Evolutionary conservation across 2,113 vertebrate genomes (phyloP), one percentile per base, ranked within the genome.

Genomic region (Bufo bufo): DNA sequence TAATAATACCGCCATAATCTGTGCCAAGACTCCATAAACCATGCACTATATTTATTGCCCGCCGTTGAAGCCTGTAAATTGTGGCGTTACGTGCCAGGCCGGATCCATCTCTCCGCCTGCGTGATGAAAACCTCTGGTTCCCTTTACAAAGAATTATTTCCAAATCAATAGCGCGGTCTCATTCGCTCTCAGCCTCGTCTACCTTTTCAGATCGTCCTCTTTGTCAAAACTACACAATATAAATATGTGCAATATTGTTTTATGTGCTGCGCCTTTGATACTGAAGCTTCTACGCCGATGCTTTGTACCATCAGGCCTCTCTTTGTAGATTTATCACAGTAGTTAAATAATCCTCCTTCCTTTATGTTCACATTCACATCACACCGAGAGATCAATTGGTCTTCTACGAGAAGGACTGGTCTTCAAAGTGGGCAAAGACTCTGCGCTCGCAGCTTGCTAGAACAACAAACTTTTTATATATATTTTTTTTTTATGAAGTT

Each of bases 341-440:
- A 14, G 79, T 83, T 83, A 83, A 84, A 77, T 77, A 84, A 54
- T 61, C 61, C 87, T 47, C 61, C 77, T 77, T 66, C 66, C 77
- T 65, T 88, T 77, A 88, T 88, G 47, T 59, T 88, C 58, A 77
- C 52, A 66, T 88, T 88, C 87, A 65, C 87, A 83, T 84, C 81
- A 84, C 81, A 84, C 59, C 63, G 33, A 84, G 81, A 88, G 87
- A 83, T 88, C 87, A 88, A 88, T 88, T 88, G 81, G 72, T 43
- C 87, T 74, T 56, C 81, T 84, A 33, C 52, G 49, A 45, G 23
- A 77, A 77, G 4, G n/a, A 77, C 87, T 74, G 81, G 87, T 65
- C 87, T 77, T 88, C 87, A 84, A 88, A 88, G 87, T 88, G 87
- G 80, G 20, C 13, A 10, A 52, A 63, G 45, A 58, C 87, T 88